phyloP scores from a whole-genome alignment of 2,888 invertebrate species.

The Allophyes oxyacanthae region DNA sequence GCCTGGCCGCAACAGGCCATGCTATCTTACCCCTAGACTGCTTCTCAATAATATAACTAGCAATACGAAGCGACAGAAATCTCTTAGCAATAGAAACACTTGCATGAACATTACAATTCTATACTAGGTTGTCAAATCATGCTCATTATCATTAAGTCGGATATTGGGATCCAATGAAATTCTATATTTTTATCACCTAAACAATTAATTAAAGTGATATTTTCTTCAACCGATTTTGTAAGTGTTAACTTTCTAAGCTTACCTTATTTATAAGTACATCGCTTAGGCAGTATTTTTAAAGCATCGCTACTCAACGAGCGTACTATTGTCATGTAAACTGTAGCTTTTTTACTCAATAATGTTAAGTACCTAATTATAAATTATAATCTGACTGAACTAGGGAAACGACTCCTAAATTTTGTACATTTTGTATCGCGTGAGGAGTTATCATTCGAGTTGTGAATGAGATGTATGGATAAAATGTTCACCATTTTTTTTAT shows the following conservation, averaged over 20 bases:
- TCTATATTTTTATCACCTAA: conserved; percentile 80
- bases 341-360: conserved; percentile 86
- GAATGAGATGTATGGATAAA: conserved; percentile 61
- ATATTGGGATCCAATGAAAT: conserved; percentile 55
- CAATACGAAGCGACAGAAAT: conserved; percentile 56
- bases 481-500: conserved; percentile 57
- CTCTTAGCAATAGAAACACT: conserved; percentile 56
- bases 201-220: conserved; percentile 82
- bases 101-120: conserved; percentile 30
- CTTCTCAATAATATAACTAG: conserved; percentile 36
- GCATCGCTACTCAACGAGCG: conserved; percentile 74
- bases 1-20: conserved; percentile 95
- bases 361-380: conserved; percentile 68
- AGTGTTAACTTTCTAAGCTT: conserved; percentile 72
- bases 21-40: conserved; percentile 78
- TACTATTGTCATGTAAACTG: conserved; percentile 71
- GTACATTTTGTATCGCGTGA: conserved; percentile 75
- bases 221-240: conserved; percentile 75
- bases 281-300: conserved; percentile 81
- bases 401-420: conserved; percentile 68
- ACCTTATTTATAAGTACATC: conserved; percentile 71
- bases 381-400: conserved; percentile 78
- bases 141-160: conserved; percentile 68
- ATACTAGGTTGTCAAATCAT: conserved; percentile 49
- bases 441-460: conserved; percentile 61